These are phyloP conservation scores for Montipora cactus DNA, from an alignment of 64 coral and sea anemone genomes.

Conservation along the genomic window DNA sequence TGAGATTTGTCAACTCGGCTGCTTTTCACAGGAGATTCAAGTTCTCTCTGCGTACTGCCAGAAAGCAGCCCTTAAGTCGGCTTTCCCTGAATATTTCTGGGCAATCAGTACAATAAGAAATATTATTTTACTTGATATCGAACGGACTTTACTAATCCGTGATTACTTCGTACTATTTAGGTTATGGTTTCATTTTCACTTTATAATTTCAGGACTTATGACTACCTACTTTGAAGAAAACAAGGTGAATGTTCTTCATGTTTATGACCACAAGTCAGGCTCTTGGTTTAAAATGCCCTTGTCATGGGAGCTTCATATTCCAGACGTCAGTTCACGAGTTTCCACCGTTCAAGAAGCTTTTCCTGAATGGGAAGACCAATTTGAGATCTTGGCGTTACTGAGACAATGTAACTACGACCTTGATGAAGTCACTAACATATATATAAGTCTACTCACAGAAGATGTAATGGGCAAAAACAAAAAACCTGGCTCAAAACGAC, in stretches of 20 bases:
- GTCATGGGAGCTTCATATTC: constrained; percentile 76
- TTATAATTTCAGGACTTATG: constrained; percentile 59
- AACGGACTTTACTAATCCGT: no score
- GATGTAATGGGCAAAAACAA: constrained; percentile 15
- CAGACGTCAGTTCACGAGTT: constrained; percentile 38
- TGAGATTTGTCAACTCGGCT: no score
- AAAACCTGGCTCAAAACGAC: background rate
- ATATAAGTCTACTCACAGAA: constrained; percentile 61
- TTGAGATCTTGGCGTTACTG: constrained; percentile 81
- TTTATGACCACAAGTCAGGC: constrained; percentile 79
- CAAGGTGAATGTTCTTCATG: constrained; percentile 66
- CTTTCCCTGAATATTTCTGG: no score
- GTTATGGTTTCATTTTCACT: background rate
- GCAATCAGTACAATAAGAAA: no score
- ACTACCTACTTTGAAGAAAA: constrained; percentile 86
- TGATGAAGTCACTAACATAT: constrained; percentile 81
- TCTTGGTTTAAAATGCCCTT: constrained; percentile 87
- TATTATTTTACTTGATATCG: no score
- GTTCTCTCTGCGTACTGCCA: no score
- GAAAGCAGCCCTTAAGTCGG: no score
- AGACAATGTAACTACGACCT: constrained; percentile 88
- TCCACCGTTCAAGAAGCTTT: constrained; percentile 59
- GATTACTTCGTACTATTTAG: no score
- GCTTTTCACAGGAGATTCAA: no score
- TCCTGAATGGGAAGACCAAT: constrained; percentile 74